A percentile compares a stretch with the other conserved stretches of the same genome.
Evolutionary conservation across 2,888 invertebrate species (phyloP).

Genomic region (Muschampia plurimacula): DNA sequence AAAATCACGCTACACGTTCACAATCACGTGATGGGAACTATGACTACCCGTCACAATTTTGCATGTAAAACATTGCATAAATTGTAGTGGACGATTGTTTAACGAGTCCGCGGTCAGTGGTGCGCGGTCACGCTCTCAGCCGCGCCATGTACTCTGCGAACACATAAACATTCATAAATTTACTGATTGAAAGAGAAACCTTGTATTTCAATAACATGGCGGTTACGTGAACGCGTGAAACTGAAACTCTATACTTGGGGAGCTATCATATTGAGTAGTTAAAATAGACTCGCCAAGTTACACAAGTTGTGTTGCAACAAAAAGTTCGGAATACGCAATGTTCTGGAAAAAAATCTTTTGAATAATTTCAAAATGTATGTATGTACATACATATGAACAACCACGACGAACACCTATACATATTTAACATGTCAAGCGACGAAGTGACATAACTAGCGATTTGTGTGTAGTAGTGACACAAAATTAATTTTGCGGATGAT

Average conservation of each 20-base stretch:
- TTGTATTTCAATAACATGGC: conserved; percentile 51
- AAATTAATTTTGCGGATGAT: too few relatives aligned
- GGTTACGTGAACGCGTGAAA: conserved; percentile 44
- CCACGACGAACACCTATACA: too few relatives aligned
- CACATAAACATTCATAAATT: conserved; percentile 54
- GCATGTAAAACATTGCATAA: conserved; percentile 51
- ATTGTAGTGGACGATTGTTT: conserved; percentile 43
- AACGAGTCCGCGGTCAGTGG: conserved; percentile 39
- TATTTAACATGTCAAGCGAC: too few relatives aligned
- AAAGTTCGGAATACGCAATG: background rate
- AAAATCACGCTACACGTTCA: background rate
- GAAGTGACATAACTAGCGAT: too few relatives aligned
- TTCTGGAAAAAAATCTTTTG: too few relatives aligned
- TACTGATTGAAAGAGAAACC: conserved; percentile 63
- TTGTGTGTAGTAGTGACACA: too few relatives aligned
- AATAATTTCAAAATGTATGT: too few relatives aligned
- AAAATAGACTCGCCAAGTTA: background rate
- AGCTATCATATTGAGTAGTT: conserved; percentile 9
- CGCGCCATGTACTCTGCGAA: conserved; percentile 46
- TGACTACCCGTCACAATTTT: conserved; percentile 30
- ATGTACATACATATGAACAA: too few relatives aligned
- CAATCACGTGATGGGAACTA: background rate
- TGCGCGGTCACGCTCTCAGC: conserved; percentile 55
- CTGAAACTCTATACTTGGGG: conserved; percentile 39
- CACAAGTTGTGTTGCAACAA: background rate